phyloP scores from a whole-genome alignment of 2,113 vertebrate species.

The Mus pahari region DNA sequence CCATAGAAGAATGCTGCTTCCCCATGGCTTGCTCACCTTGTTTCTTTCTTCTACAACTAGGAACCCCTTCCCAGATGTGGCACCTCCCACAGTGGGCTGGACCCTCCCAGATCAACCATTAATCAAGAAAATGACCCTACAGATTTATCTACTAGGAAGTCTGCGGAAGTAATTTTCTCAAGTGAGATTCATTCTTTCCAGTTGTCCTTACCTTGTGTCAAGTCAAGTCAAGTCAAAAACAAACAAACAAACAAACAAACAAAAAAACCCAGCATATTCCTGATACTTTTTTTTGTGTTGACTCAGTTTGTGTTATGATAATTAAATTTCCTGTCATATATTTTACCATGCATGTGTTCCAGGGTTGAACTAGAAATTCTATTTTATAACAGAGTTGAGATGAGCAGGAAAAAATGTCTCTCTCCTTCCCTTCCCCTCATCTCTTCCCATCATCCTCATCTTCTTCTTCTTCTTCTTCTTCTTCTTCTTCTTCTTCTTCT shows the following conservation, averaged over 20 bases:
- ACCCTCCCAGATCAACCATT: neutral
- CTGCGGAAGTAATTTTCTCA: neutral
- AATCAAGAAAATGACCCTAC: neutral
- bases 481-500: too few relatives aligned
- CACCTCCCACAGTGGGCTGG: neutral
- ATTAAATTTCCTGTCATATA: neutral
- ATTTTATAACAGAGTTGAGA: conserved; percentile 4
- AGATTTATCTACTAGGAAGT: neutral
- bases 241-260: too few relatives aligned
- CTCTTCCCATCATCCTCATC: too few relatives aligned
- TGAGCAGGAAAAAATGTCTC: neutral
- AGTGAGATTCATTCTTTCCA: neutral
- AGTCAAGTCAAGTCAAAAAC: neutral
- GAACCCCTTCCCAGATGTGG: neutral
- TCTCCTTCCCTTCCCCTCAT: too few relatives aligned
- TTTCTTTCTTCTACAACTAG: neutral
- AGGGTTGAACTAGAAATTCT: neutral
- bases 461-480: too few relatives aligned
- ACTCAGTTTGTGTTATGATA: neutral
- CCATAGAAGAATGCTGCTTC: neutral
- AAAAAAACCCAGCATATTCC: neutral
- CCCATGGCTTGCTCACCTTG: neutral
- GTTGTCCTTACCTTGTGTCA: neutral
- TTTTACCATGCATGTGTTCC: neutral
- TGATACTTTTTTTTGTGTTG: conserved; percentile 1